Evolutionary conservation across 1,140 invertebrate species (phyloP), one percentile per base, ranked within the genome.

Genomic region (Carposina sasakii): DNA sequence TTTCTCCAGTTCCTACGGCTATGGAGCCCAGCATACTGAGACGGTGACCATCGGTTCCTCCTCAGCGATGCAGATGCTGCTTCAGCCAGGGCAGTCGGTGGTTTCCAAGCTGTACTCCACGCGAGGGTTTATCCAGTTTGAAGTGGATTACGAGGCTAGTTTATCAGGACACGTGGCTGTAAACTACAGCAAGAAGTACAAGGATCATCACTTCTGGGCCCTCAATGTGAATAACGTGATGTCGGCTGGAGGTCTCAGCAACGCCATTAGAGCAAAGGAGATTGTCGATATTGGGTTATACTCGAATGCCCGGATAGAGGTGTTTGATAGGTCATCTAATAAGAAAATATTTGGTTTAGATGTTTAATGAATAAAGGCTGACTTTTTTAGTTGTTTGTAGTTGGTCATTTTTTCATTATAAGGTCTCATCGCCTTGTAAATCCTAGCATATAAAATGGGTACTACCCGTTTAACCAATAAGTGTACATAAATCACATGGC

Each of bases 131-230:
- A 49, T 57, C 22, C 15, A 41, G 9, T 19, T 57, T 8, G 30
- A 53, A 21, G 37, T 57, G 2, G 46, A 53, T 9, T 57, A 57
- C 21, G 26, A 24, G 22, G 55, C 55, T 1, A 37, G 10, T 6
- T 16, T 57, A n/a, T 6, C 19, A 1, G 54, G 54, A 0, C 15
- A 6, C 1, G 31, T 49, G 9, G 54, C 46, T 8, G 9, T n/a
- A 12, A 57, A 57, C 46, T 57, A 57, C 31, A 15, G 10, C 0
- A 12, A 40, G 2, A 31, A 10, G 5, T 36, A 34, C 22, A 48
- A 47, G 3, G 50, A 37, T 9, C 49, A 52, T 10, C 16, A 52
- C 22, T 57, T 52, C 42, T 52, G 54, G 54, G 13, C 17, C 5
- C 46, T 23, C 20, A 42, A 57, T 13, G 19, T 57, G 1, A 57